Base-by-base conservation (phyloP, 2,113 vertebrate species). In the Trinectes maculatus region DNA sequence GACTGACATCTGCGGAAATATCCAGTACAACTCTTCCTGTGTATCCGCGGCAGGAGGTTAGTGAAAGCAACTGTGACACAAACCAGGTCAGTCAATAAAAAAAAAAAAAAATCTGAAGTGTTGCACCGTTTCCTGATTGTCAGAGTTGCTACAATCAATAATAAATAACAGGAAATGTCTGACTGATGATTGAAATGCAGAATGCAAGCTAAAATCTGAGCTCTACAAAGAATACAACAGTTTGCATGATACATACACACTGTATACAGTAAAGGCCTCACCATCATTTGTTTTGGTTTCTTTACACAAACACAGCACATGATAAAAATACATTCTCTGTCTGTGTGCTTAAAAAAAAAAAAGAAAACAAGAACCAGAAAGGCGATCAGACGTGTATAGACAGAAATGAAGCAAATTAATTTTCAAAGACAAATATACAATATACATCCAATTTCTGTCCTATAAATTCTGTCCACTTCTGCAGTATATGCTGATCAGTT, bases 91-190 rank as follows among this genome's bases (percentile, higher is more conserved):
- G 26, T 73, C n/a, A 33, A 10, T 37, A 13, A 3, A 16, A 37
- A 13, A 16, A 19, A 37, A 33, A 57, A 10, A 53, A 19, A 5
- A 1, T n/a, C n/a, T n/a, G n/a, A 71, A 55, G 47, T 9, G 57
- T 31, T 64, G 63, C 76, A 66, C 58, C 62, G 54, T 39, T 74
- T 47, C 26, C 65, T 16, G 84, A 91, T 91, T 89, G 89, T 91
- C 90, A 74, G 48, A 79, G 71, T 75, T 62, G 18, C 46, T 71
- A 55, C 54, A 56, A 46, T 76, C 49, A 74, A 70, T 55, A 91
- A 91, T 91, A 91, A 90, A 91, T 91, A 85, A 90, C 60, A 83
- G 56, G 79, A 74, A 74, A 80, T 3, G 36, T 56, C 56, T 57
- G n/a, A n/a, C n/a, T 9, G 56, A 65, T 34, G 56, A 76, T 63